Conservation (phyloP, 2,797 vertebrate genomes). For the Liasis olivaceus region DNA sequence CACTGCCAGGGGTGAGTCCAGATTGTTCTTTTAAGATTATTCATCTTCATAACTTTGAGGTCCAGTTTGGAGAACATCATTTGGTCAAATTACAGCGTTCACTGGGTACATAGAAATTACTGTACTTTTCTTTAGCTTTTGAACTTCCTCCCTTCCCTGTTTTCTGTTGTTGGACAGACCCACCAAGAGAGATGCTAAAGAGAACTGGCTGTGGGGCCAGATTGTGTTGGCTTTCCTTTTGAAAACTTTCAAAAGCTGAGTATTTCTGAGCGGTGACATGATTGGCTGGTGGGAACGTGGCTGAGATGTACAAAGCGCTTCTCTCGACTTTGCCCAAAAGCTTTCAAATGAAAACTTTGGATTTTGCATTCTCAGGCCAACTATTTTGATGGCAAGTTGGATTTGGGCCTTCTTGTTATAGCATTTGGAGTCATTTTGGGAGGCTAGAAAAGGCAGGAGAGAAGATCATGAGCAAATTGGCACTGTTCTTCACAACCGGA, state of each 20-base stretch:
- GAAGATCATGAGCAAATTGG: constrained; percentile 46
- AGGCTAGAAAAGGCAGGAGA: constrained; percentile 46
- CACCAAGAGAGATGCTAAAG: not conserved
- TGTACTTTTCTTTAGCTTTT: not conserved
- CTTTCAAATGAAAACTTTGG: constrained; percentile 19
- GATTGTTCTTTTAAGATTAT: not conserved
- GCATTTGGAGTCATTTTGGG: constrained; percentile 55
- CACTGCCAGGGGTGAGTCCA: constrained; percentile 81
- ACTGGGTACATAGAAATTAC: not conserved
- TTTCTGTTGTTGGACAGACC: not conserved
- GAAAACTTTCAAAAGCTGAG: not conserved
- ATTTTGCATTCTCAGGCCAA: constrained; percentile 55
- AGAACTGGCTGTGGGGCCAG: not conserved
- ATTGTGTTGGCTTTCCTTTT: not conserved
- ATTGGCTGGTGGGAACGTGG: too few relatives aligned
- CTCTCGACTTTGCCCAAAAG: constrained; percentile 3
- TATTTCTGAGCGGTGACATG: not conserved
- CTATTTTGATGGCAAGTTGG: constrained; percentile 50
- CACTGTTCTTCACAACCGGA: constrained; percentile 54
- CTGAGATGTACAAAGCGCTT: not conserved
- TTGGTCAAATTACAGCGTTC: constrained; percentile 13
- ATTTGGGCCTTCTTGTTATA: constrained; percentile 57
- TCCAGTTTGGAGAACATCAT: not conserved
- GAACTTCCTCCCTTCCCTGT: not conserved
- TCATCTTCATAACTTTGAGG: not conserved